Evolutionary conservation across 30 jellyfish, hydroid and myxozoan genomes (phyloP).

Genomic region (Turritopsis dohrnii): DNA sequence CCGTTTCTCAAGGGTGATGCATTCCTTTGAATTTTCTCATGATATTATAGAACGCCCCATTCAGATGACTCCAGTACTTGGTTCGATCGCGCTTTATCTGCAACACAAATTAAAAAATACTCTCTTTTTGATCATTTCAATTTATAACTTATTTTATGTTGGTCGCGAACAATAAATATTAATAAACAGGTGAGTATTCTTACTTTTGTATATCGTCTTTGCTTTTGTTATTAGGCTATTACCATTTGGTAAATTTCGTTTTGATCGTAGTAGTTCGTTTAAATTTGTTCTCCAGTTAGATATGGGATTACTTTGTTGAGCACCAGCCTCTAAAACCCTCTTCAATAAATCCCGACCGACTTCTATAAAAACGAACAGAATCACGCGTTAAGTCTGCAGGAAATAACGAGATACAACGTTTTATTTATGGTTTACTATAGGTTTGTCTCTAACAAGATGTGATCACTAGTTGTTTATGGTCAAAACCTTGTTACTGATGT

Average conservation of each 20-base stretch:
- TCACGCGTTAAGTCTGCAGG: not conserved
- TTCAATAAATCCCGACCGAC: slow-evolving; percentile 63
- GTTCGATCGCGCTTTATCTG: not conserved
- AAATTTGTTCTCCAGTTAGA: slow-evolving; percentile 71
- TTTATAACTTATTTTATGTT: too few relatives aligned
- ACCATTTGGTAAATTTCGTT: slow-evolving; percentile 21
- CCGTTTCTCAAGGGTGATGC: not conserved
- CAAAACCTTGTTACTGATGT: too few relatives aligned
- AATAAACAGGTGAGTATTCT: not conserved
- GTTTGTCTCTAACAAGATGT: too few relatives aligned
- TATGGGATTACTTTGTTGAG: slow-evolving; percentile 55
- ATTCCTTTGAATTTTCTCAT: not conserved
- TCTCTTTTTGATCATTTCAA: not conserved
- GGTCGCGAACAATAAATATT: too few relatives aligned
- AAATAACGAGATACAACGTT: not conserved
- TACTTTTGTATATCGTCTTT: slow-evolving; percentile 35
- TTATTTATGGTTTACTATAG: too few relatives aligned
- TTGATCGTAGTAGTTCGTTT: slow-evolving; percentile 44
- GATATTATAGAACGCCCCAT: slow-evolving; percentile 1
- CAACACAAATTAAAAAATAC: not conserved
- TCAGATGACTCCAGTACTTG: slow-evolving; percentile 1
- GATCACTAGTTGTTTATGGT: too few relatives aligned
- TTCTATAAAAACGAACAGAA: slow-evolving; percentile 28
- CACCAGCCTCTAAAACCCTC: slow-evolving; percentile 62
- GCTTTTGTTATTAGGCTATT: slow-evolving; percentile 33